Evolutionary conservation across 2,113 vertebrate genomes (phyloP).

Genomic region (Emydura subglobosa): DNA sequence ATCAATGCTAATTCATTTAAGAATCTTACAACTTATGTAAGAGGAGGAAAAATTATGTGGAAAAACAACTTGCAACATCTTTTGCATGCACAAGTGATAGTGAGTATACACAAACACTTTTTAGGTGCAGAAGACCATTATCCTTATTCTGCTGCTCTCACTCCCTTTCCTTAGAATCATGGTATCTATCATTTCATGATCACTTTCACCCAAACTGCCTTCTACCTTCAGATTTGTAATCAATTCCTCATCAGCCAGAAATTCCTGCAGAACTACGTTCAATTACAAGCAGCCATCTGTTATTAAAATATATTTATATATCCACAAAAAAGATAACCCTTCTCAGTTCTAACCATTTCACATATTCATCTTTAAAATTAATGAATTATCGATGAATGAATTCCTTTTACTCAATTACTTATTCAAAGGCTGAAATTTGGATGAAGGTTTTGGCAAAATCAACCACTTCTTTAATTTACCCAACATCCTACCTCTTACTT

Average conservation of each 20-base stretch:
- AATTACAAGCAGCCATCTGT: not conserved
- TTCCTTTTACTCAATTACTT: not conserved
- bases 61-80: not conserved
- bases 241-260: not conserved
- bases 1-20: not conserved
- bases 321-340: not conserved
- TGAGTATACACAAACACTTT: not conserved
- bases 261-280: not conserved
- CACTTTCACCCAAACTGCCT: not conserved
- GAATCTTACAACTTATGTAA: not conserved
- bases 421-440: not conserved
- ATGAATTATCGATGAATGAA: not conserved
- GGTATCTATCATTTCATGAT: not conserved
- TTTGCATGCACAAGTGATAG: not conserved
- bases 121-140: not conserved
- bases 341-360: not conserved
- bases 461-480: not conserved
- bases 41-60: too few relatives aligned
- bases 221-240: not conserved
- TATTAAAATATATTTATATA: not conserved
- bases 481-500: not conserved
- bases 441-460: not conserved
- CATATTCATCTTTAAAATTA: not conserved
- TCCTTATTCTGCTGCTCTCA: too few relatives aligned
- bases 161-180: too few relatives aligned